Evolutionary conservation across 2,113 vertebrate species (phyloP).

Genomic region (Pseudorasbora parva): DNA sequence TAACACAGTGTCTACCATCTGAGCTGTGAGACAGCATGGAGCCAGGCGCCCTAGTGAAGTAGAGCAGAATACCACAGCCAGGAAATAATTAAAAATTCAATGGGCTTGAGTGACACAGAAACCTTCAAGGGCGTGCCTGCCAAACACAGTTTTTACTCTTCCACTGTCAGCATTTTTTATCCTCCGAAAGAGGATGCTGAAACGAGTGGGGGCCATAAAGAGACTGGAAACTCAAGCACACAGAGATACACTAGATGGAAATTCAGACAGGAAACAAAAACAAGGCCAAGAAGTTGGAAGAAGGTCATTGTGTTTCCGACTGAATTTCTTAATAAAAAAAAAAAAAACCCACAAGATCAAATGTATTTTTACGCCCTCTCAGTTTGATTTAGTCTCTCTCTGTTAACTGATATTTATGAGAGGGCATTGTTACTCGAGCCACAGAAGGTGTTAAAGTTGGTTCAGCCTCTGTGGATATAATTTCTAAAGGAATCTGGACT

Average conservation of each 20-base stretch:
- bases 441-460: conserved; percentile 9
- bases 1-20: conserved; percentile 46
- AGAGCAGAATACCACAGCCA: conserved; percentile 72
- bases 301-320: conserved; percentile 17
- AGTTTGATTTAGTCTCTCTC: conserved; percentile 4
- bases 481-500: conserved; percentile 20
- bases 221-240: conserved; percentile 62
- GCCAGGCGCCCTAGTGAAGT: conserved; percentile 54
- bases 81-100: conserved; percentile 88
- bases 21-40: conserved; percentile 56
- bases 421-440: neutral
- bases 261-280: conserved; percentile 41
- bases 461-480: neutral
- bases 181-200: conserved; percentile 64
- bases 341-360: neutral
- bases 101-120: conserved; percentile 83
- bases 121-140: conserved; percentile 85
- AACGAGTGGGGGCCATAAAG: conserved; percentile 59
- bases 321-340: neutral
- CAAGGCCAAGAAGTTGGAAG: conserved; percentile 50
- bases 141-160: conserved; percentile 79
- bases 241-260: conserved; percentile 29
- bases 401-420: conserved; percentile 25
- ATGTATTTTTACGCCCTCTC: neutral
- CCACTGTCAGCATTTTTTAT: conserved; percentile 75